Base-by-base conservation (phyloP, 1,140 invertebrate species). In the Holotrichia oblita region DNA sequence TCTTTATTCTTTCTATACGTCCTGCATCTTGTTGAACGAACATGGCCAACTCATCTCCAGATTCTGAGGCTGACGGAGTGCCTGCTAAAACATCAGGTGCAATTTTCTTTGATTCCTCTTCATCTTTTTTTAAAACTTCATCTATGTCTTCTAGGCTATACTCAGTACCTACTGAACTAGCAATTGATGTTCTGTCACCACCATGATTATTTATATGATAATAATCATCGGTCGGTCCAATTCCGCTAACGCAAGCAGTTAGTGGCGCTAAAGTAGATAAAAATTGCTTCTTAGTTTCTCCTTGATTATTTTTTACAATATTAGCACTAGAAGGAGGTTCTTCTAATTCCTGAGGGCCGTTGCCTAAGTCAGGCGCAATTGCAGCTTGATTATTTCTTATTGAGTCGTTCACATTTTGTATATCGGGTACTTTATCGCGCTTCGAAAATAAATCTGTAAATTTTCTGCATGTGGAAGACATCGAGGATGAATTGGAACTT, bases 21-120 rank as follows among this genome's bases (percentile, higher is more conserved):
- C 92, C 91, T 0, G 93, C 93, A 81, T 95, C 94, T 72, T 95
- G 94, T 80, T 96, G 92, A 0, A 96, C 95, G 83, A 97, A 97
- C 22, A 93, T 92, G 0, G 93, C 92, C 34, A 97, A 86, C 76
- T 96, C 94, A 81, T 97, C 95, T 59, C 91, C 83, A 48, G 85
- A 86, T 79, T 86, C 85, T 0, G 84, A 84, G 34, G 85, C 85
- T 0, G 84, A 86, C 77, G 91, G 90, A 0, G 94, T 95, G 0
- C 94, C 94, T 44, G 92, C 93, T 10, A 95, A 91, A 6, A 95
- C 92, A 83, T 95, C 94, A 0, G 94, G 94, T 0, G 92, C 90
- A 59, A 89, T 87, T 20, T 87, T 87, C 79, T 88, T 89, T 6
- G 83, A 82, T 8, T 89, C 88, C 8, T 83, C 81, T 59, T 81